phyloP scores from a whole-genome alignment of 2,797 vertebrate genomes.

The Sebastes diploproa region DNA sequence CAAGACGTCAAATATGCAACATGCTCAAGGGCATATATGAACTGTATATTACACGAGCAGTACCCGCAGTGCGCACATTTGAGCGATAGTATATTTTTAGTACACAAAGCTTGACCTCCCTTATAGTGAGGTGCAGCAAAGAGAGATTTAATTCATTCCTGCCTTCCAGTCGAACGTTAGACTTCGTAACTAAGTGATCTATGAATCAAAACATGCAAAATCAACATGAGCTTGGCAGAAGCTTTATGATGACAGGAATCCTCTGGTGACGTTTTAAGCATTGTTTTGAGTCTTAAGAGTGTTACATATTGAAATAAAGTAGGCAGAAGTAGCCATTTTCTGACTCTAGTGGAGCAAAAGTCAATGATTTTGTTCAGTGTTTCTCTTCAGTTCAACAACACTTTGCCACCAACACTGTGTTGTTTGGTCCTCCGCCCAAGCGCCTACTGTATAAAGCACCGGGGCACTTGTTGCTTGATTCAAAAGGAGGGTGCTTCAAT shows the following conservation, averaged over 20 bases:
- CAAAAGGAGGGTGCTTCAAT: slow-evolving; percentile 48
- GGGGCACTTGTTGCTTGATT: slow-evolving; percentile 47
- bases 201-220: background rate
- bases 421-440: slow-evolving; percentile 46
- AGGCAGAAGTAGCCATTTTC: slow-evolving; percentile 28
- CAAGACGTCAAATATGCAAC: background rate
- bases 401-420: slow-evolving; percentile 29
- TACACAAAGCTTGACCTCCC: background rate
- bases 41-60: background rate
- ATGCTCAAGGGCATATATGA: background rate
- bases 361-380: slow-evolving; percentile 4
- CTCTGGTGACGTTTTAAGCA: background rate
- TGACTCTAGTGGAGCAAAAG: background rate
- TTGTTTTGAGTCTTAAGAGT: background rate
- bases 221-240: background rate
- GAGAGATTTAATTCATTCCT: slow-evolving; percentile 8
- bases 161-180: background rate
- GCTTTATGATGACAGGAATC: background rate
- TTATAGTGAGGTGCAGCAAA: background rate
- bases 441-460: slow-evolving; percentile 36
- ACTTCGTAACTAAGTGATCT: background rate
- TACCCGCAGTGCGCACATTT: background rate
- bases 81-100: slow-evolving; percentile 2
- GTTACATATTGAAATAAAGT: slow-evolving; percentile 11
- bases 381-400: slow-evolving; percentile 37